Percentiles rank a stretch among this genome's conserved stretches.
These are phyloP conservation scores for Pachypeltis micranthus DNA, from an alignment of 1,140 invertebrate species.

Conservation along the genomic window DNA sequence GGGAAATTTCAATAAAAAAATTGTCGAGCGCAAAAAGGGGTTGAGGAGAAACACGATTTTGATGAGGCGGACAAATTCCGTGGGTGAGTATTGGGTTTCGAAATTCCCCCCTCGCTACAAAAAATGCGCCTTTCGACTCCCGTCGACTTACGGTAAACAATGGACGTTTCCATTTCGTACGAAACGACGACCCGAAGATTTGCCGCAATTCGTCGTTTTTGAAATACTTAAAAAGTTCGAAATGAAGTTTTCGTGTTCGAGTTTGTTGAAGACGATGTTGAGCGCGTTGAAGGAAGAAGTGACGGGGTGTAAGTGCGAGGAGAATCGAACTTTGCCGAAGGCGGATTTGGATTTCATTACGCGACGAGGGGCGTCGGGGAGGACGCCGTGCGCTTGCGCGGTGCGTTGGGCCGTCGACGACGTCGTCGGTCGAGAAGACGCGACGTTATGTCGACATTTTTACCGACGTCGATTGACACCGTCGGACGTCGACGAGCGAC, in stretches of 20 bases:
- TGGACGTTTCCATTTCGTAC: not conserved
- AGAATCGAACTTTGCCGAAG: conserved; percentile 12
- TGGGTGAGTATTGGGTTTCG: not conserved
- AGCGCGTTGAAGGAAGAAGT: too few relatives aligned
- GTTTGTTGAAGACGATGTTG: too few relatives aligned
- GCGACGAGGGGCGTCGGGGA: too few relatives aligned
- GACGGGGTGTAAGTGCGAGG: not conserved
- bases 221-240: not conserved
- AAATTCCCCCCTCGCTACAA: not conserved
- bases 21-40: not conserved
- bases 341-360: conserved; percentile 19
- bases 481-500: not conserved
- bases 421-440: conserved; percentile 1
- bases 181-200: not conserved
- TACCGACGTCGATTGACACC: not conserved
- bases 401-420: not conserved
- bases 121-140: not conserved
- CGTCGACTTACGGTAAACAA: not conserved
- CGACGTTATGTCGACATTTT: conserved; percentile 2
- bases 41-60: not conserved
- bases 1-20: too few relatives aligned
- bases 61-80: not conserved
- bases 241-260: not conserved
- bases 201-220: not conserved
- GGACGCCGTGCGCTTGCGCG: not conserved